A percentile compares a stretch with the other conserved stretches of the same genome.
These are phyloP conservation scores for Achroia grisella DNA, from an alignment of 1,140 invertebrate species.

Conservation along the genomic window DNA sequence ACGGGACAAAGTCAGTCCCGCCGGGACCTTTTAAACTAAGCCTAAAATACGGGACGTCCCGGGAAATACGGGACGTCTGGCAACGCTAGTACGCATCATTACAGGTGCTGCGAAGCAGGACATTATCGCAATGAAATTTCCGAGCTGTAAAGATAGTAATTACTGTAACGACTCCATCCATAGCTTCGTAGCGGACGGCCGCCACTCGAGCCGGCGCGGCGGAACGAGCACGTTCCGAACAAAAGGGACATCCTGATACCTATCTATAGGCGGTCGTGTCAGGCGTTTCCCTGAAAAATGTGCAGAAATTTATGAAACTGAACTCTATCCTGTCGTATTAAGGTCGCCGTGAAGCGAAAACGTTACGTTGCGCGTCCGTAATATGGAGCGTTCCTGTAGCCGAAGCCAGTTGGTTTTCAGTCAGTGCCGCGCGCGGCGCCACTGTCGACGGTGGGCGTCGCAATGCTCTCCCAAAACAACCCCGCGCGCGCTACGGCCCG, in stretches of 20 bases:
- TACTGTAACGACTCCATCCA: conserved; percentile 2
- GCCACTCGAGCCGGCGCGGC: conserved; percentile 34
- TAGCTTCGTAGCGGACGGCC: conserved; percentile 48
- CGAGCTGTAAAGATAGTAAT: conserved; percentile 4
- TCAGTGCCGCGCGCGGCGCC: conserved; percentile 64
- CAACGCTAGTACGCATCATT: no score
- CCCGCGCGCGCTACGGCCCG: conserved; percentile 22
- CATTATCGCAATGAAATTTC: no score
- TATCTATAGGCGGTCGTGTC: conserved; percentile 23
- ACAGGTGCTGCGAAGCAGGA: no score
- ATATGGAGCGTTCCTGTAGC: conserved; percentile 37
- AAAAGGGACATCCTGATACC: conserved; percentile 59
- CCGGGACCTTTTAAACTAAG: no score
- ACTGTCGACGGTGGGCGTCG: conserved; percentile 57
- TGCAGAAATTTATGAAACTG: conserved; percentile 10
- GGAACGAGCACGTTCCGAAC: conserved; percentile 48
- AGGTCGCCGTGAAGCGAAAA: conserved; percentile 9
- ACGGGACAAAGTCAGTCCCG: no score
- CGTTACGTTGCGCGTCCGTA: conserved; percentile 21
- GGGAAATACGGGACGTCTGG: no score
- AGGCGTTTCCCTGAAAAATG: conserved; percentile 4
- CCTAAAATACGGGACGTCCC: no score
- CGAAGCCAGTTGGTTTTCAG: conserved; percentile 38
- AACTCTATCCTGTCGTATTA: conserved; percentile 22
- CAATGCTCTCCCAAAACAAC: conserved; percentile 41